Evolutionary conservation across 2,113 vertebrate genomes (phyloP).

Genomic region (Centropus bengalensis): DNA sequence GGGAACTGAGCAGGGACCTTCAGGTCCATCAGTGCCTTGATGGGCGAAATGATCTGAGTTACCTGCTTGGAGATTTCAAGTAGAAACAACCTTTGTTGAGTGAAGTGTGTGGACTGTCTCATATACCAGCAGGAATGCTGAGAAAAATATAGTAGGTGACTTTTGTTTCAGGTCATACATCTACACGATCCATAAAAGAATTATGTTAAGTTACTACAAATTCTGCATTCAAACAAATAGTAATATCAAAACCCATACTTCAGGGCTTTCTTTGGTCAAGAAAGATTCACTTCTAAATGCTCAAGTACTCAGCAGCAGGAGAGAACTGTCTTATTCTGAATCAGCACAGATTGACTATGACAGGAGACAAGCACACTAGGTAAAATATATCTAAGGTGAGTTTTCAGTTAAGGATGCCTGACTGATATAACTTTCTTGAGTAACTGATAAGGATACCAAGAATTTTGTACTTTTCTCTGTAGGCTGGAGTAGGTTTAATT

Average conservation of each 20-base stretch:
- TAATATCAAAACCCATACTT: slow-evolving; percentile 12
- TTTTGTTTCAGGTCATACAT: background rate
- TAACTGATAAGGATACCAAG: background rate
- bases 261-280: background rate
- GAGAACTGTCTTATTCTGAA: slow-evolving; percentile 1
- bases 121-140: background rate
- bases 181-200: background rate
- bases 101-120: accelerated
- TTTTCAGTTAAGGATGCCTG: slow-evolving; percentile 23
- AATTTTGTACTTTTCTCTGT: background rate
- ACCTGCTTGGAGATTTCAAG: background rate
- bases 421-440: background rate
- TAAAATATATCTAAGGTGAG: background rate
- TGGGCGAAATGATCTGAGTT: background rate
- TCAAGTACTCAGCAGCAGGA: background rate
- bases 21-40: background rate
- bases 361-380: background rate
- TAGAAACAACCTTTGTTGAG: background rate
- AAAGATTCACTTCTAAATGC: slow-evolving; percentile 23
- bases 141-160: background rate
- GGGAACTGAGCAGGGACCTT: background rate
- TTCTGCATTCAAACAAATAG: background rate
- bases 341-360: background rate
- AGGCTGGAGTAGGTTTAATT: background rate
- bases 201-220: background rate